Evolutionary conservation across 1,140 invertebrate species (phyloP).

Genomic region (Bombus vancouverensis): DNA sequence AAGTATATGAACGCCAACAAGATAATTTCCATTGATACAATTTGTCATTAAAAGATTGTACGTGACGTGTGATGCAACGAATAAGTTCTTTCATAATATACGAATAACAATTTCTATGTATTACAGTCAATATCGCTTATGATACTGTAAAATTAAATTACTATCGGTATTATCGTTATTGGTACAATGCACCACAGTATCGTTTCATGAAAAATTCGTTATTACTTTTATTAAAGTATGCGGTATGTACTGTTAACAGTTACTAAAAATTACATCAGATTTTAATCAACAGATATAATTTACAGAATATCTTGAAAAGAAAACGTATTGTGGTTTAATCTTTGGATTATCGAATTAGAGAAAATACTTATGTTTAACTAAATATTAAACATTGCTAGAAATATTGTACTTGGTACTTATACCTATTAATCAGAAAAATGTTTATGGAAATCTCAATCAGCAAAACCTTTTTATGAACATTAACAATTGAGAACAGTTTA

Average conservation of each 20-base stretch:
- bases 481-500: slow-evolving; percentile 32
- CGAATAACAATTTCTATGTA: slow-evolving; percentile 28
- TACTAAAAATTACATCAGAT: slow-evolving; percentile 41
- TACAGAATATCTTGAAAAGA: slow-evolving; percentile 37
- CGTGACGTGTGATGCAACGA: not conserved
- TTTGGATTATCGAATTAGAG: slow-evolving; percentile 53
- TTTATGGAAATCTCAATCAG: slow-evolving; percentile 32
- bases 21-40: slow-evolving; percentile 12
- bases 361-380: slow-evolving; percentile 41
- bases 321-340: slow-evolving; percentile 45
- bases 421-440: slow-evolving; percentile 32
- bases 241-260: slow-evolving; percentile 21
- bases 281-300: slow-evolving; percentile 39
- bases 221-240: slow-evolving; percentile 12
- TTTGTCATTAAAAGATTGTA: slow-evolving; percentile 13
- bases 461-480: slow-evolving; percentile 26
- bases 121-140: not conserved
- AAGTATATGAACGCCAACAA: slow-evolving; percentile 17
- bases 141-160: slow-evolving; percentile 1
- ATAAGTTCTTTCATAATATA: not conserved
- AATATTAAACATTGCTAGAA: slow-evolving; percentile 17
- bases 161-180: slow-evolving; percentile 10
- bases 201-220: slow-evolving; percentile 12
- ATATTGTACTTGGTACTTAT: slow-evolving; percentile 8
- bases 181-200: slow-evolving; percentile 24